Percentiles rank a stretch among this genome's conserved stretches.
Conservation (phyloP, 2,888 invertebrate genomes). For the Andrena fulva region DNA sequence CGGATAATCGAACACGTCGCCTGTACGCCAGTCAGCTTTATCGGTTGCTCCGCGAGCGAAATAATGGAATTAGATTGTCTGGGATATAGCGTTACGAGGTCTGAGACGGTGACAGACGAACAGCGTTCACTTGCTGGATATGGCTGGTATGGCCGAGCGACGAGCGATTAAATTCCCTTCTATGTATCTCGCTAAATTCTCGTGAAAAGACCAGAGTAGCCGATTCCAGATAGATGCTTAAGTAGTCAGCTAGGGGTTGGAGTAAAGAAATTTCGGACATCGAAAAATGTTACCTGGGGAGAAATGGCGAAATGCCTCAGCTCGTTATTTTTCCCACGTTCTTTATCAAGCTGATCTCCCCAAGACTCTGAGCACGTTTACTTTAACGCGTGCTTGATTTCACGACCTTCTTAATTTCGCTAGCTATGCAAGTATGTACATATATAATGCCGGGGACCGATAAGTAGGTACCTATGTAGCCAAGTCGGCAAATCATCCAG, state of each 20-base stretch:
- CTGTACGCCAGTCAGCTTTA: slow-evolving; percentile 18
- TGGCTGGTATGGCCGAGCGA: slow-evolving; percentile 4
- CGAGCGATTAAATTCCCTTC: neutral
- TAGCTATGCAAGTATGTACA: too few species aligned
- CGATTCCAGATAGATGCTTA: too few species aligned
- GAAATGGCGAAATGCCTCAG: too few species aligned
- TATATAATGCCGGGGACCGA: too few species aligned
- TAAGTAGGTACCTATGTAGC: too few species aligned
- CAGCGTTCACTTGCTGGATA: slow-evolving; percentile 27
- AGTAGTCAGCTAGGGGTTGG: too few species aligned
- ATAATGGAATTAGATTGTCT: slow-evolving; percentile 59
- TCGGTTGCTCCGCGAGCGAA: slow-evolving; percentile 34
- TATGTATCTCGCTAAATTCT: neutral
- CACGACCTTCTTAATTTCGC: too few species aligned
- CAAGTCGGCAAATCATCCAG: too few species aligned
- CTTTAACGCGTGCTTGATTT: too few species aligned
- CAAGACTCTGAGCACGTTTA: too few species aligned
- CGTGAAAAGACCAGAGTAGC: neutral
- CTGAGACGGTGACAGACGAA: slow-evolving; percentile 39
- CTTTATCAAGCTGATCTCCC: too few species aligned
- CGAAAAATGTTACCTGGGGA: neutral
- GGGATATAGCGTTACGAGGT: slow-evolving; percentile 49
- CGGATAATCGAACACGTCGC: slow-evolving; percentile 22
- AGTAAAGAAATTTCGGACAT: neutral
- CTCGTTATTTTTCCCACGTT: too few species aligned